Evolutionary conservation across 2,113 vertebrate species (phyloP).

Genomic region (Plotosus lineatus): DNA sequence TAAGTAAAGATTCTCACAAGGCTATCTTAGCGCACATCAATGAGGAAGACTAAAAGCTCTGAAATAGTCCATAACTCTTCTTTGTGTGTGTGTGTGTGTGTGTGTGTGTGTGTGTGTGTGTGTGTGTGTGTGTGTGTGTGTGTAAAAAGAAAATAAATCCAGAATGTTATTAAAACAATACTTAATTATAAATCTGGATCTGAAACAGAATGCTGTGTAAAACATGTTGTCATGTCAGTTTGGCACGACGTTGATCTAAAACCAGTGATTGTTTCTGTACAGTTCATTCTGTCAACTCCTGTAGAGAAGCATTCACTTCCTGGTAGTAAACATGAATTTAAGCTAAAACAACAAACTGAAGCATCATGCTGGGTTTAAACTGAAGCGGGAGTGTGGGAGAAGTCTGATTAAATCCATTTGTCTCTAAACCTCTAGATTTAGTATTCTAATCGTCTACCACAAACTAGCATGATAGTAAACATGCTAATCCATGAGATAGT

Average conservation of each 20-base stretch:
- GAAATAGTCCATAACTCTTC: background rate
- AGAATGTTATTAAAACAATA: background rate
- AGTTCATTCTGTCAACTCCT: background rate
- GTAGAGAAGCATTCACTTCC: background rate
- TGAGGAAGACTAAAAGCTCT: background rate
- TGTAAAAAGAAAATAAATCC: background rate
- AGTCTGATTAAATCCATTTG: background rate
- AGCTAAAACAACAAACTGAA: background rate
- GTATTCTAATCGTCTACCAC: background rate
- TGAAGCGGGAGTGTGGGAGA: background rate
- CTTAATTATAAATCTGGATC: constrained; percentile 1
- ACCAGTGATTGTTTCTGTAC: background rate
- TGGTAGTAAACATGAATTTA: background rate
- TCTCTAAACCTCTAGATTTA: background rate
- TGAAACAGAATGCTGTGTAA: background rate
- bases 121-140: background rate
- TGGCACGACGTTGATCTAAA: constrained; percentile 37
- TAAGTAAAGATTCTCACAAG: background rate
- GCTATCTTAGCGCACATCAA: background rate
- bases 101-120: background rate
- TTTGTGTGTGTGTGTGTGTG: constrained; percentile 7
- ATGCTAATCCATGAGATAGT: background rate
- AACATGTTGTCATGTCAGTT: constrained; percentile 19
- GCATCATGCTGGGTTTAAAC: background rate
- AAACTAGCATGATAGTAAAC: background rate